Evolutionary conservation across 2,113 vertebrate species (phyloP).

Genomic region (Nicator chloris): DNA sequence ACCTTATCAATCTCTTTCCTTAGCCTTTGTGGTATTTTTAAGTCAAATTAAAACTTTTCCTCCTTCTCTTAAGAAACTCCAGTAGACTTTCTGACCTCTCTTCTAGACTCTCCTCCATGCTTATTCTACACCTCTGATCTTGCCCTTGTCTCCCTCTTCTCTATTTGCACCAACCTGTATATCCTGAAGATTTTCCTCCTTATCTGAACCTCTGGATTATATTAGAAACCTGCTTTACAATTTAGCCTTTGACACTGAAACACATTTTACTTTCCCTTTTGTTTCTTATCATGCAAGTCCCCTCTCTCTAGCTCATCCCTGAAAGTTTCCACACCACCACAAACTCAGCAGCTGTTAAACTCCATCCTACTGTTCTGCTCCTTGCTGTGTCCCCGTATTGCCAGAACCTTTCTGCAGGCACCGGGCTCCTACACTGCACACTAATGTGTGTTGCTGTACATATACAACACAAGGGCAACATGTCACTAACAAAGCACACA

Average conservation of each 20-base stretch:
- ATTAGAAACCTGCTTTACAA: not conserved
- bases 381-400: not conserved
- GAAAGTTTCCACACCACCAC: not conserved
- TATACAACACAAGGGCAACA: not conserved
- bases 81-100: not conserved
- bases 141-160: not conserved
- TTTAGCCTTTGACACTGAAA: not conserved
- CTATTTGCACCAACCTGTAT: not conserved
- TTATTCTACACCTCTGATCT: not conserved
- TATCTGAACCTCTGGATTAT: not conserved
- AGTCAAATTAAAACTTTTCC: slow-evolving; percentile 13
- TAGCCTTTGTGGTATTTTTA: not conserved
- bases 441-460: not conserved
- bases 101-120: not conserved
- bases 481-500: not conserved
- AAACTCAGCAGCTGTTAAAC: not conserved
- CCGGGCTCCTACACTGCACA: not conserved
- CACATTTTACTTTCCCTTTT: not conserved
- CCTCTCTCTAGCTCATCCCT: not conserved
- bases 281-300: not conserved
- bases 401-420: not conserved
- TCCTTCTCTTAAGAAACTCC: not conserved
- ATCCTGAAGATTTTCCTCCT: not conserved
- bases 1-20: not conserved
- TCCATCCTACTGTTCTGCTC: not conserved